phyloP scores from a whole-genome alignment of 2,888 invertebrate genomes.

The Microplitis deprimator region DNA sequence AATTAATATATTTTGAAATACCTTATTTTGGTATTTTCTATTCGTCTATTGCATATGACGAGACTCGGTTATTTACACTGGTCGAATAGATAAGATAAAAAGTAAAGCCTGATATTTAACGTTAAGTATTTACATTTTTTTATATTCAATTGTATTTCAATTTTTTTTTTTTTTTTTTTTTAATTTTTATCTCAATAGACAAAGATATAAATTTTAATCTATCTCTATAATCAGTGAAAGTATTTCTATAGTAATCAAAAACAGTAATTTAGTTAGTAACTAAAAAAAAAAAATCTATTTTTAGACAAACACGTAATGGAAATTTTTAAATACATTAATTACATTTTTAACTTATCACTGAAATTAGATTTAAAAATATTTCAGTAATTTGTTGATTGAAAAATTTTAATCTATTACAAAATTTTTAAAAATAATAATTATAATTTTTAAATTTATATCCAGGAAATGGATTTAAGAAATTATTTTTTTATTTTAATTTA shows the following conservation, averaged over 20 bases:
- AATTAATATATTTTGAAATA: not conserved
- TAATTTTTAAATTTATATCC: no score
- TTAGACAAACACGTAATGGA: not conserved
- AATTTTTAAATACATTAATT: not conserved
- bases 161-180: not conserved
- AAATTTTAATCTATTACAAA: no score
- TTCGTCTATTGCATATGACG: slow-evolving; percentile 7
- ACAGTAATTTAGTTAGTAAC: not conserved
- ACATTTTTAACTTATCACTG: not conserved
- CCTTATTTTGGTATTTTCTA: slow-evolving; percentile 9
- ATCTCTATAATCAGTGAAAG: not conserved
- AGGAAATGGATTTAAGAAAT: no score
- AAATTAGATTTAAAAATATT: not conserved
- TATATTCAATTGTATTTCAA: not conserved
- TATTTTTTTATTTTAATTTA: no score
- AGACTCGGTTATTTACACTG: slow-evolving; percentile 20
- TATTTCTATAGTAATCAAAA: not conserved
- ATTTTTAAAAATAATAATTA: no score
- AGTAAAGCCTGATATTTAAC: not conserved
- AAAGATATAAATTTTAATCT: not conserved
- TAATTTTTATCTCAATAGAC: not conserved
- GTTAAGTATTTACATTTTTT: slow-evolving; percentile 15
- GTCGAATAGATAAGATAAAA: slow-evolving; percentile 26
- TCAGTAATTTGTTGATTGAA: not conserved
- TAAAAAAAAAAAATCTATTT: not conserved